Evolutionary conservation across 2,888 invertebrate species (phyloP).

Genomic region (Fragum sueziense): DNA sequence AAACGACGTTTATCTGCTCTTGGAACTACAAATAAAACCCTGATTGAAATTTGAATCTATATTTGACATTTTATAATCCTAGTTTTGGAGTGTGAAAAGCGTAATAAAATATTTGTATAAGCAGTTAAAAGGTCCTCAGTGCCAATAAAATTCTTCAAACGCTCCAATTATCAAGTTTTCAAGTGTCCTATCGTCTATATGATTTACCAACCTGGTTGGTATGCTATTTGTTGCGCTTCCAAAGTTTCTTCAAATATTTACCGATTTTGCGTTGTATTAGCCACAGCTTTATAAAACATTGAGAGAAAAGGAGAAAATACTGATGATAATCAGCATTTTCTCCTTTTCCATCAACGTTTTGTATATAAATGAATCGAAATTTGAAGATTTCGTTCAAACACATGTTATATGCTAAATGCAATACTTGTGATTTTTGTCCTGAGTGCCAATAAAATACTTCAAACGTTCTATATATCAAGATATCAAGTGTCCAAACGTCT

Average conservation of each 20-base stretch:
- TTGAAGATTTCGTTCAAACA: no score
- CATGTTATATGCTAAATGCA: background rate
- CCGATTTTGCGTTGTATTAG: no score
- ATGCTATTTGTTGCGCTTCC: no score
- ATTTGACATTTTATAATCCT: background rate
- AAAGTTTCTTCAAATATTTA: no score
- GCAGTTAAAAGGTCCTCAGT: background rate
- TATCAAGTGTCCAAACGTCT: background rate
- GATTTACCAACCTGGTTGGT: background rate
- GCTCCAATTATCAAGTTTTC: background rate
- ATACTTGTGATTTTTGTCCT: background rate
- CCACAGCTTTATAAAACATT: background rate
- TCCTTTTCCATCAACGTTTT: background rate
- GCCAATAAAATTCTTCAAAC: background rate
- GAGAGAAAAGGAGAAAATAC: background rate
- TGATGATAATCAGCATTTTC: background rate
- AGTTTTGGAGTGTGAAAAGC: background rate
- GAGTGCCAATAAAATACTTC: background rate
- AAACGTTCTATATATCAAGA: background rate
- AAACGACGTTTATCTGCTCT: background rate
- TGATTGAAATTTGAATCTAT: background rate
- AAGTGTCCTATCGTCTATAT: background rate
- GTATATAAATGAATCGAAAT: no score
- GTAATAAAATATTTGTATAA: background rate
- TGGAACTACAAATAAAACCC: background rate